phyloP scores from a whole-genome alignment of 2,888 invertebrate genomes.

The Philaethria dido region DNA sequence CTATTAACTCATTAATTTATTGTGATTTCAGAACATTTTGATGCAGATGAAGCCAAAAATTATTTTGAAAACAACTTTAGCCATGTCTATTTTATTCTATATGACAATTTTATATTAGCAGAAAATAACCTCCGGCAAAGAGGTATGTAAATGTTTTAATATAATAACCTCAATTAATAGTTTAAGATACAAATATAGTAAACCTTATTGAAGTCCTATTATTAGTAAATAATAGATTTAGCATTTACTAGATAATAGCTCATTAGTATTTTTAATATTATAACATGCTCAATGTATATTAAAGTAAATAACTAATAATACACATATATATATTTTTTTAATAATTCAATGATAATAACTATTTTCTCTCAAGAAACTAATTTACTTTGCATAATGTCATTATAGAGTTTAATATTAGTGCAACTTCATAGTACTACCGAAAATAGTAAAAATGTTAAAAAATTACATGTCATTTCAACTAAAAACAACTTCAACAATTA shows the following conservation, averaged over 20 bases:
- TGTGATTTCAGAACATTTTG: slow-evolving; percentile 91
- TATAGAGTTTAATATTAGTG: neutral
- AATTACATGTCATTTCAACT: neutral
- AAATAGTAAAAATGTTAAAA: neutral
- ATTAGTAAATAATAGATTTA: neutral
- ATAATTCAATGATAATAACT: neutral
- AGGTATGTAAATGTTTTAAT: slow-evolving; percentile 85
- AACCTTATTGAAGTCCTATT: neutral
- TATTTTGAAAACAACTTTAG: slow-evolving; percentile 98
- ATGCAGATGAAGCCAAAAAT: slow-evolving; percentile 94
- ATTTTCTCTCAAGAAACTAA: neutral
- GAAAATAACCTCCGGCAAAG: slow-evolving; percentile 95
- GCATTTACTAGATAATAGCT: neutral
- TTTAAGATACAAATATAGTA: neutral
- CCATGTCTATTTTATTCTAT: slow-evolving; percentile 97
- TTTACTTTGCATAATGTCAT: neutral
- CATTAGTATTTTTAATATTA: neutral
- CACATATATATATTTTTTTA: neutral
- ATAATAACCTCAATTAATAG: neutral
- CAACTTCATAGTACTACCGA: neutral
- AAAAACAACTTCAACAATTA: neutral
- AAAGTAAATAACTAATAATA: neutral
- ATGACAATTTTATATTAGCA: slow-evolving; percentile 96
- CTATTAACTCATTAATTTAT: neutral
- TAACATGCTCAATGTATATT: neutral